Base-by-base conservation (phyloP, 2,888 invertebrate species). In the Drosophila helvetica region DNA sequence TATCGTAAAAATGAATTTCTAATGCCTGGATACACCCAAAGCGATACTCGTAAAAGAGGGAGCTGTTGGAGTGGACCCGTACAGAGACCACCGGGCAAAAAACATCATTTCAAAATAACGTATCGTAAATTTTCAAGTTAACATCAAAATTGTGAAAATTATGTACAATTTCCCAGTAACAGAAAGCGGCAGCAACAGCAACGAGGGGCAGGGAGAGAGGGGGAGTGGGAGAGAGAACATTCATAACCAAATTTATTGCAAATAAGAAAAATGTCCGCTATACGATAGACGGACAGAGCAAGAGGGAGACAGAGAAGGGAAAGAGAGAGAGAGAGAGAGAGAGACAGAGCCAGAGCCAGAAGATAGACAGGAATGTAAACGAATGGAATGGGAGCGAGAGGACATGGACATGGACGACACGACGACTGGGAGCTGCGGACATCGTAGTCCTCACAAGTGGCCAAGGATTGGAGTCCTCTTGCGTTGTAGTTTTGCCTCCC, bases 171-270 rank as follows among this genome's bases (percentile, higher is more conserved):
- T 83, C 71, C 77, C 78, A 70, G 70, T 67, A 77, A 70, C 55
- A 79, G 73, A 66, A 74, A 75, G 75, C 47, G 65, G 30, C 30
- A 33, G 12, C 30, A 33, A 3, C 12, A 33, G 30, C 30, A 10
- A 33, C 33, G 33, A 33, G 33, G 33, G 65, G 65, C 70, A 78
- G 75, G 73, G 74, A 47, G 15, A 15, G 6, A 15, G 15, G 2
- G 38, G 4, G 12, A 30, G 30, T 1, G 30, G 3, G 30, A 30
- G 38, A 38, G 27, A 71, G 69, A 86, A 89, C 90, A 90, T 90
- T 90, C 90, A 89, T 89, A 90, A 90, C 82, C 89, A 90, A 90
- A 90, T 90, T 90, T 90, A 90, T 90, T 87, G 90, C 90, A 89
- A 90, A 87, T 89, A 90, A 89, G 90, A 90, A 90, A 90, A 90